Conservation (phyloP, 37 sponge, comb jelly and placozoan genomes). For the Ianthella basta region DNA sequence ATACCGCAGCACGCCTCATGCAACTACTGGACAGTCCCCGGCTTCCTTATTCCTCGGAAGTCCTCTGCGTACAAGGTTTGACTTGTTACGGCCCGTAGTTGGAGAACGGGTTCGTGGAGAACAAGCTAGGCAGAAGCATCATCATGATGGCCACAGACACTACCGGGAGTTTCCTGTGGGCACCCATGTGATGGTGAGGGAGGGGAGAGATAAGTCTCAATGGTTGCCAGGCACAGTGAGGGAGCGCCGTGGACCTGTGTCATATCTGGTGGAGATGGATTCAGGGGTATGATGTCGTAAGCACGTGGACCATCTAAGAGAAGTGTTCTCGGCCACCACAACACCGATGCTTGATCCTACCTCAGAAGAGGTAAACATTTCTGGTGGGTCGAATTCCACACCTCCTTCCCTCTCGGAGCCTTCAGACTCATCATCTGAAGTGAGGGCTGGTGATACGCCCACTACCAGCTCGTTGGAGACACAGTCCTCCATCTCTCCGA, state of each 20-base stretch:
- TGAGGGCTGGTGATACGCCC: too few species aligned
- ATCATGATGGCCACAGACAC: background rate
- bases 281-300: background rate
- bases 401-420: too few species aligned
- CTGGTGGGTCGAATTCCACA: too few species aligned
- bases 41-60: background rate
- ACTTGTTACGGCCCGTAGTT: too few species aligned
- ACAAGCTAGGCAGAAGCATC: too few species aligned
- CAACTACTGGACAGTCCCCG: background rate
- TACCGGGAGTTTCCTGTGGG: background rate
- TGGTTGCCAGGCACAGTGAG: background rate
- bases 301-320: constrained; percentile 14
- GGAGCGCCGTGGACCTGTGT: background rate
- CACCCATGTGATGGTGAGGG: background rate
- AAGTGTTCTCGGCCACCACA: constrained; percentile 51
- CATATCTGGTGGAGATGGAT: constrained; percentile 25
- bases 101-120: too few species aligned
- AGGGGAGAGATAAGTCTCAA: background rate
- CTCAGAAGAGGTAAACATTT: too few species aligned
- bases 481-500: too few species aligned
- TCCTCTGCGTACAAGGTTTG: too few species aligned
- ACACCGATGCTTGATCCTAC: constrained; percentile 61
- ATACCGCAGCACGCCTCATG: constrained; percentile 1
- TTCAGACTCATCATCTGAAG: too few species aligned
- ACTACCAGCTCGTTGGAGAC: too few species aligned